Conservation (phyloP, 2,113 vertebrate species). For the Austrofundulus limnaeus region DNA sequence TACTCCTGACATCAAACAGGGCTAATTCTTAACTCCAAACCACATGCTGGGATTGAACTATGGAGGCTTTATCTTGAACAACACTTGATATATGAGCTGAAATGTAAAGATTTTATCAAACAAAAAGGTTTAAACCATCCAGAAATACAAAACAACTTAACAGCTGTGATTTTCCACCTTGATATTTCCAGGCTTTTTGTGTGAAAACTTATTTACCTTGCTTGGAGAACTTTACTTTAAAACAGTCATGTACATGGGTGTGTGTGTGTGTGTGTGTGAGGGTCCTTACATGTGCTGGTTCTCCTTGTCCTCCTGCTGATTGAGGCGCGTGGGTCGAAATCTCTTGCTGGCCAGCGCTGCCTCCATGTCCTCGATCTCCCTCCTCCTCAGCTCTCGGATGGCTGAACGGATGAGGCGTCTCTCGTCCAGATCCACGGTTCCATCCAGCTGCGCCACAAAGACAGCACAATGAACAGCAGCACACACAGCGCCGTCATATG, state of each 20-base stretch:
- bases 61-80: constrained; percentile 18
- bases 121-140: not conserved
- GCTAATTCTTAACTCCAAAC: constrained; percentile 7
- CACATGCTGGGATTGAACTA: constrained; percentile 14
- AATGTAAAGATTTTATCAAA: constrained; percentile 8
- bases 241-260: constrained; percentile 2
- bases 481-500: not conserved
- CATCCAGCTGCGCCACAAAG: constrained; percentile 82
- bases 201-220: constrained; percentile 39
- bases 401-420: constrained; percentile 90
- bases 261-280: constrained; percentile 1
- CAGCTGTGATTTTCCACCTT: constrained; percentile 33
- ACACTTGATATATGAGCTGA: constrained; percentile 9
- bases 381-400: constrained; percentile 88
- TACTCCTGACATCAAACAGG: constrained; percentile 11
- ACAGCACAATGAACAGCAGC: constrained; percentile 1
- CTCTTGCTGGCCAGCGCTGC: constrained; percentile 91
- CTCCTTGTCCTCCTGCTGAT: constrained; percentile 89
- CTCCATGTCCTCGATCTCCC: constrained; percentile 90
- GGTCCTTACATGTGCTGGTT: constrained; percentile 87
- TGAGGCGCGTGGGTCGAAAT: constrained; percentile 83
- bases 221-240: constrained; percentile 9
- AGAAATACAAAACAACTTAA: not conserved
- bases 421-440: constrained; percentile 89
- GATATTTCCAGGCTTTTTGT: constrained; percentile 50